Evolutionary conservation across 1,140 invertebrate species (phyloP).

Genomic region (Proales similis): DNA sequence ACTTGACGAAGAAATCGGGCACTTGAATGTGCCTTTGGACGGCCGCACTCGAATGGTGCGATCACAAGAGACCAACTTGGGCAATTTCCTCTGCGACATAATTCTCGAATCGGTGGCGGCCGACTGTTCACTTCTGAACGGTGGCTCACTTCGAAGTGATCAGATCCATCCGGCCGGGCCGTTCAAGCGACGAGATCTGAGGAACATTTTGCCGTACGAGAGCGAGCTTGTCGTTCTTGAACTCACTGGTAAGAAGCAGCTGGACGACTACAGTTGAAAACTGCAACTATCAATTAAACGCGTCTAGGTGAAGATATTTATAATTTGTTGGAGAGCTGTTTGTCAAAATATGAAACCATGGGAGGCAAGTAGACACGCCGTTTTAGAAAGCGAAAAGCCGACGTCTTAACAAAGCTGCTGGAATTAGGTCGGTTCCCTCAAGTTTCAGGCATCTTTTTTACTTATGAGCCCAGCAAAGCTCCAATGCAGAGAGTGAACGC

Average conservation of each 20-base stretch:
- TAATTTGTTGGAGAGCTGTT: not conserved
- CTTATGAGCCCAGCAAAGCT: no score
- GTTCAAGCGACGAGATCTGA: slow-evolving; percentile 73
- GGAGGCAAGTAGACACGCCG: not conserved
- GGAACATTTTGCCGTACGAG: slow-evolving; percentile 72
- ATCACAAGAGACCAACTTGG: slow-evolving; percentile 75
- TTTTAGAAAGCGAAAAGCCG: no score
- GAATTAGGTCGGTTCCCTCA: slow-evolving; percentile 73
- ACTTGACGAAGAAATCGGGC: slow-evolving; percentile 57
- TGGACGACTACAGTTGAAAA: not conserved
- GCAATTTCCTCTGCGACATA: slow-evolving; percentile 81
- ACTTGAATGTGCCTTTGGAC: slow-evolving; percentile 72
- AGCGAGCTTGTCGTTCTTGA: slow-evolving; percentile 68
- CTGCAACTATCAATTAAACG: not conserved
- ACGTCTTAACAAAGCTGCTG: no score
- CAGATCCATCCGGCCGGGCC: slow-evolving; percentile 64
- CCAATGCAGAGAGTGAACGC: no score
- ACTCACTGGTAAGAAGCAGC: not conserved
- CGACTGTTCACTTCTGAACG: slow-evolving; percentile 75
- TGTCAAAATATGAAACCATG: slow-evolving; percentile 16
- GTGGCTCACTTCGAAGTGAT: slow-evolving; percentile 75
- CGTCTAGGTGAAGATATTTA: not conserved
- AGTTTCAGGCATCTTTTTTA: slow-evolving; percentile 40
- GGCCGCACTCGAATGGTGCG: slow-evolving; percentile 70
- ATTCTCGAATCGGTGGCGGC: slow-evolving; percentile 71